Evolutionary conservation across 2,797 vertebrate genomes (phyloP).

Genomic region (Lutjanus argentimaculatus): DNA sequence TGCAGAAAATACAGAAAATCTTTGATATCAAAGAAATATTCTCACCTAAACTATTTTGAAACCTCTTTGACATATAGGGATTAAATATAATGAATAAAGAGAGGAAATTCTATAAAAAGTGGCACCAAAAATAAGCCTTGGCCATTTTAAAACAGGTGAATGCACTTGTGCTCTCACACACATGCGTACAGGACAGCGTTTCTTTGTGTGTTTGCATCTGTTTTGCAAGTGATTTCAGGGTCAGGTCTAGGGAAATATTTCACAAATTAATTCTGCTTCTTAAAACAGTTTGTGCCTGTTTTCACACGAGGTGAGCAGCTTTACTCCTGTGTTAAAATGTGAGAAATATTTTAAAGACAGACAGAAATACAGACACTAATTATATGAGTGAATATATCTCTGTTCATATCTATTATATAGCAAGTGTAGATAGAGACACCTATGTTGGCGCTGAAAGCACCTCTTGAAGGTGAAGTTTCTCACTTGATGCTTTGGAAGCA

Average conservation of each 20-base stretch:
- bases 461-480: background rate
- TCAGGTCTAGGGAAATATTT: slow-evolving; percentile 60
- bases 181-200: slow-evolving; percentile 38
- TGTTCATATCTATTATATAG: background rate
- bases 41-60: no score
- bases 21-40: no score
- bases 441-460: background rate
- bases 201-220: slow-evolving; percentile 68
- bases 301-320: background rate
- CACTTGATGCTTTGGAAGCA: background rate
- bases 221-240: slow-evolving; percentile 69
- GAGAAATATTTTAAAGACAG: no score
- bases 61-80: background rate
- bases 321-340: no score
- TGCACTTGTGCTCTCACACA: slow-evolving; percentile 1
- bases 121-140: background rate
- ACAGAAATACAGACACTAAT: no score
- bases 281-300: slow-evolving; percentile 25
- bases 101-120: background rate
- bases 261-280: slow-evolving; percentile 53
- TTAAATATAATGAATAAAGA: background rate
- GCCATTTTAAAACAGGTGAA: slow-evolving; percentile 5
- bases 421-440: background rate
- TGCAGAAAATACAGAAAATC: background rate
- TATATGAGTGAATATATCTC: background rate